Evolutionary conservation across 2,888 invertebrate species (phyloP), one percentile per base, ranked within the genome.

Genomic region (Noctua pronuba): DNA sequence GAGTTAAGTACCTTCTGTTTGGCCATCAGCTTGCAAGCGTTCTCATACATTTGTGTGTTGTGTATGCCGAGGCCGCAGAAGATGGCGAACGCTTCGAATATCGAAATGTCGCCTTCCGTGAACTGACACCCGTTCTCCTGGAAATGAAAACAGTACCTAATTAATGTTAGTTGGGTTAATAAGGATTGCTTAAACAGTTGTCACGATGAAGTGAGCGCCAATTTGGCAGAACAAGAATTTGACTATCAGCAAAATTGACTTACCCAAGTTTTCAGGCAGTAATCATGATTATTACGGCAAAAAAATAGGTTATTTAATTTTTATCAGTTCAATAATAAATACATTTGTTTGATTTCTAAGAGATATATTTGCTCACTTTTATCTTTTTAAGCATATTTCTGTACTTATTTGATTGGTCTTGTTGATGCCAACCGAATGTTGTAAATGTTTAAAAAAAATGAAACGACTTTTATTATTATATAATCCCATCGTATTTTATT

Each of bases 11-110:
- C 97, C 96, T 99, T 99, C 93, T 99, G 99, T 91, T 99, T 99
- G 0, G 99, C 99, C 99, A 99, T 99, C 82, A 99, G 96, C 92
- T 99, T 98, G 95, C 99, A 99, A 8, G 99, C 99, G 90, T 99
- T 99, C 94, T 99, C 99, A 94, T 99, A 99, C 98, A 99, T 99
- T 94, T 99, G 99, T 7, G 99, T 99, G 93, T 99, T 99, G 95
- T 99, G 99, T 84, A 99, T 99, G 13, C 99, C 99, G 24, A 99
- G 97, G 1, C 99, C 99, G 93, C 99, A 99, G 94, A 99, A 99
- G 86, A 99, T 99, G 31, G 99, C 99, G 93, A 99, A 99, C 8
- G 99, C 99, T 94, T 99, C 99, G 92, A 99, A 98, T 90, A 99
- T 98, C 64, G 98, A 98, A 66, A 99, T 98, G 94, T 99, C 99